Conservation (phyloP, 1,140 invertebrate genomes). For the Apis cerana region DNA sequence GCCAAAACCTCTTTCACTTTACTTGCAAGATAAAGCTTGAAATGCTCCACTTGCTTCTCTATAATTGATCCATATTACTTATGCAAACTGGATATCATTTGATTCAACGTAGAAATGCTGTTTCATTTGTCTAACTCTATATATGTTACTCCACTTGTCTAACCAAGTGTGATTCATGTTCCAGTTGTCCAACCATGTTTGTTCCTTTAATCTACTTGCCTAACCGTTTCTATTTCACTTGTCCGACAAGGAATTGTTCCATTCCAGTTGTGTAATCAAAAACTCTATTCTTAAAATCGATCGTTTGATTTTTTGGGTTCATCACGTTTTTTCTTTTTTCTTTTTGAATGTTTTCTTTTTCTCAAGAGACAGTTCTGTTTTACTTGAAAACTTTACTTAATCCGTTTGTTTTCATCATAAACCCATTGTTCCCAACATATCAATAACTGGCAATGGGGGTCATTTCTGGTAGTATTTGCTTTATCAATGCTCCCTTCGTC, state of each 20-base stretch:
- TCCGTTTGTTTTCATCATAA: too few relatives aligned
- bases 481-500: too few relatives aligned
- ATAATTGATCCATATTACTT: constrained; percentile 1
- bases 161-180: not conserved
- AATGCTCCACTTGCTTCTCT: not conserved
- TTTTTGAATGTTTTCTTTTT: too few relatives aligned
- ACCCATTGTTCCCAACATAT: too few relatives aligned
- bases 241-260: not conserved
- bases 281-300: not conserved
- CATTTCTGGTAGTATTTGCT: too few relatives aligned
- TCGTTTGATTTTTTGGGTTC: not conserved
- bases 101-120: not conserved
- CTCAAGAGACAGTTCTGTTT: too few relatives aligned
- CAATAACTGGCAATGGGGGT: too few relatives aligned
- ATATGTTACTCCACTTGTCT: not conserved
- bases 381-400: too few relatives aligned
- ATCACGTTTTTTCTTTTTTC: too few relatives aligned
- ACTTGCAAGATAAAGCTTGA: not conserved
- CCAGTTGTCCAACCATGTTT: not conserved
- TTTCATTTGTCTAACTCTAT: not conserved
- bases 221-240: not conserved
- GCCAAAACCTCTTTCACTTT: too few relatives aligned
- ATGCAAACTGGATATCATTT: not conserved
- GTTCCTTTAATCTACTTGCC: not conserved
- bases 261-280: not conserved